A percentile compares a stretch with the other conserved stretches of the same genome.
Evolutionary conservation across 1,140 invertebrate genomes (phyloP).

Genomic region (Stenopsyche tienmushanensis): DNA sequence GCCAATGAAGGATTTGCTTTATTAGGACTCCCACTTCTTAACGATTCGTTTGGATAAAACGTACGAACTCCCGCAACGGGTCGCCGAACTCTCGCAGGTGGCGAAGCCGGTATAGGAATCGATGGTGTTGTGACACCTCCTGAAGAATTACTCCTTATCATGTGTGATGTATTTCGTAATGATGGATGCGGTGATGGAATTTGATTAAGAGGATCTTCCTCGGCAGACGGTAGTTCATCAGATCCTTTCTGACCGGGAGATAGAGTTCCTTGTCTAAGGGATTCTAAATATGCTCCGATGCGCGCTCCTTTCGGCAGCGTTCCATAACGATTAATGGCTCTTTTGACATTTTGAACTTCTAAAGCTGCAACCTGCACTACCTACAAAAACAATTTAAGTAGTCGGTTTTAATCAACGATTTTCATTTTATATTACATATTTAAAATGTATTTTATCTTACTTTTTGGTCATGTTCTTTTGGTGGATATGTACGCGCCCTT

Average conservation of each 20-base stretch:
- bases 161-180: slow-evolving; percentile 64
- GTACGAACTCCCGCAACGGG: slow-evolving; percentile 55
- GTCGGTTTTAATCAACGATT: neutral
- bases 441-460: neutral
- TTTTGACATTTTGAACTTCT: slow-evolving; percentile 95
- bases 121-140: slow-evolving; percentile 69
- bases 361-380: slow-evolving; percentile 81
- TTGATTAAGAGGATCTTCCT: slow-evolving; percentile 51
- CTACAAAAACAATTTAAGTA: slow-evolving; percentile 48
- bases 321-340: slow-evolving; percentile 95
- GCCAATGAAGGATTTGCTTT: slow-evolving; percentile 65
- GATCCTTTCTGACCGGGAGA: slow-evolving; percentile 31
- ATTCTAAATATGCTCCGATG: slow-evolving; percentile 94
- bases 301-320: slow-evolving; percentile 93
- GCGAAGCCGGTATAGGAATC: slow-evolving; percentile 58
- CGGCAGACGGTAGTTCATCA: slow-evolving; percentile 48
- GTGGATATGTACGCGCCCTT: slow-evolving; percentile 57
- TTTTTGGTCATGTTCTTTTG: slow-evolving; percentile 46
- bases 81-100: slow-evolving; percentile 55
- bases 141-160: slow-evolving; percentile 82
- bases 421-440: neutral
- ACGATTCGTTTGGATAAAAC: slow-evolving; percentile 47
- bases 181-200: slow-evolving; percentile 31
- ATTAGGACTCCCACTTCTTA: slow-evolving; percentile 51
- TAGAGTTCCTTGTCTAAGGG: slow-evolving; percentile 75